Conservation (phyloP, 2,888 invertebrate genomes). For the Shargacucullia verbasci region DNA sequence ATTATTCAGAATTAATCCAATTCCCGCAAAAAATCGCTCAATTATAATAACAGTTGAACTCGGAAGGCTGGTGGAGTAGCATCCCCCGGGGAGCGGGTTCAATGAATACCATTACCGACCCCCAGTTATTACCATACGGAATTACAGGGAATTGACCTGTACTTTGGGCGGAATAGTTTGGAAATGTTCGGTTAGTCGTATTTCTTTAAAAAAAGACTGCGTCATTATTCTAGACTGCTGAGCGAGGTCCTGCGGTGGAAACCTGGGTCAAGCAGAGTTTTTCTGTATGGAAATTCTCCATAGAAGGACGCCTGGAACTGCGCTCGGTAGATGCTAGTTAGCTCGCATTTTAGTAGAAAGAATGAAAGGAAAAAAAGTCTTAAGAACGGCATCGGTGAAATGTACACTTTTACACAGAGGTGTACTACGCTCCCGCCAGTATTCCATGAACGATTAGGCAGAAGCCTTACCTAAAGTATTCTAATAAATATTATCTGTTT, state of each 20-base stretch:
- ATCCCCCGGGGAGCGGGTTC: slow-evolving; percentile 37
- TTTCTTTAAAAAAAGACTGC: slow-evolving; percentile 22
- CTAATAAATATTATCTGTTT: no score
- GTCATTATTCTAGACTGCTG: slow-evolving; percentile 5
- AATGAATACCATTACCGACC: slow-evolving; percentile 49
- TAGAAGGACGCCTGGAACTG: no score
- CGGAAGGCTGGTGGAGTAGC: slow-evolving; percentile 32
- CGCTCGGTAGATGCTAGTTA: no score
- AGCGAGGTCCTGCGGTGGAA: not conserved
- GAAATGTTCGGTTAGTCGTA: not conserved
- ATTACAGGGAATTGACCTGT: slow-evolving; percentile 47
- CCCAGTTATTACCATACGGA: slow-evolving; percentile 46
- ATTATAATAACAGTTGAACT: slow-evolving; percentile 48
- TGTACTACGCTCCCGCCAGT: no score
- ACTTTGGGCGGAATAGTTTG: slow-evolving; percentile 22
- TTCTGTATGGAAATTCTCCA: no score
- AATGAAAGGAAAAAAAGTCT: no score
- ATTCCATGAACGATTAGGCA: no score
- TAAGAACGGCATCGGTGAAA: no score
- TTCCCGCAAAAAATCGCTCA: slow-evolving; percentile 38
- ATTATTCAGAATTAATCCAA: slow-evolving; percentile 41
- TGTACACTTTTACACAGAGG: no score
- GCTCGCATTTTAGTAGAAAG: no score
- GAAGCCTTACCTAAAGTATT: no score
- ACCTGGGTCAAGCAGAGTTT: no score